Evolutionary conservation across 1,140 invertebrate species (phyloP).

Genomic region (Zaprionus gabonicus): DNA sequence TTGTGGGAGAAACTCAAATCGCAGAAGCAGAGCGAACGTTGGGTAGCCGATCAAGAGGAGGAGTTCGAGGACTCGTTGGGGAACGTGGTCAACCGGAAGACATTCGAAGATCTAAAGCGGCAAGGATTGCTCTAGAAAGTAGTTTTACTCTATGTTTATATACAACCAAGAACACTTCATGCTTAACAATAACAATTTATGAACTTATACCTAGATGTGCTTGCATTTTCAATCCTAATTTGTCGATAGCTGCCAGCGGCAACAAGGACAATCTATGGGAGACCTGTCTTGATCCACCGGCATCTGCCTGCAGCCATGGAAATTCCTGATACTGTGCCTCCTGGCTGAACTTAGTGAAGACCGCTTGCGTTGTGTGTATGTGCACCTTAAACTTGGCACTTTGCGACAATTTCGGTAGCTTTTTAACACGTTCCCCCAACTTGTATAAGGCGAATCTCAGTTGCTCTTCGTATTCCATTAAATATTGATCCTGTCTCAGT

Average conservation of each 20-base stretch:
- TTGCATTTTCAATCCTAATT: constrained; percentile 62
- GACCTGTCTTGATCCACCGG: not conserved
- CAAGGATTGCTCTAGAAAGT: constrained; percentile 94
- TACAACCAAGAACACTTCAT: constrained; percentile 27
- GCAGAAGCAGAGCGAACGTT: constrained; percentile 97
- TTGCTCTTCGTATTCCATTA: constrained; percentile 72
- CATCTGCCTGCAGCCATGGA: constrained; percentile 64
- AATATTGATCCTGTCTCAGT: constrained; percentile 34
- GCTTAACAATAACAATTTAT: constrained; percentile 22
- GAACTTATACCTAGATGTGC: constrained; percentile 37
- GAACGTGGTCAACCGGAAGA: constrained; percentile 99
- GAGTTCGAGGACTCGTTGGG: constrained; percentile 99
- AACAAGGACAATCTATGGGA: constrained; percentile 36
- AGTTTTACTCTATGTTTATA: constrained; percentile 28
- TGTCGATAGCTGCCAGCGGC: constrained; percentile 52
- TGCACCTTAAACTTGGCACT: constrained; percentile 68
- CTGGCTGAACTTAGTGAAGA: constrained; percentile 62
- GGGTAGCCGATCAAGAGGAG: constrained; percentile 98
- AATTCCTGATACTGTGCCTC: constrained; percentile 76
- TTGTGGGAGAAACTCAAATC: constrained; percentile 98
- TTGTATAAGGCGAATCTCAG: constrained; percentile 63
- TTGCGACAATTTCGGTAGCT: constrained; percentile 51
- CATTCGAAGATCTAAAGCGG: constrained; percentile 98
- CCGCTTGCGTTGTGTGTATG: constrained; percentile 70
- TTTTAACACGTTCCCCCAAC: constrained; percentile 63